These are phyloP conservation scores for Camponotus floridanus DNA, from an alignment of 1,140 invertebrate species.

Conservation along the genomic window DNA sequence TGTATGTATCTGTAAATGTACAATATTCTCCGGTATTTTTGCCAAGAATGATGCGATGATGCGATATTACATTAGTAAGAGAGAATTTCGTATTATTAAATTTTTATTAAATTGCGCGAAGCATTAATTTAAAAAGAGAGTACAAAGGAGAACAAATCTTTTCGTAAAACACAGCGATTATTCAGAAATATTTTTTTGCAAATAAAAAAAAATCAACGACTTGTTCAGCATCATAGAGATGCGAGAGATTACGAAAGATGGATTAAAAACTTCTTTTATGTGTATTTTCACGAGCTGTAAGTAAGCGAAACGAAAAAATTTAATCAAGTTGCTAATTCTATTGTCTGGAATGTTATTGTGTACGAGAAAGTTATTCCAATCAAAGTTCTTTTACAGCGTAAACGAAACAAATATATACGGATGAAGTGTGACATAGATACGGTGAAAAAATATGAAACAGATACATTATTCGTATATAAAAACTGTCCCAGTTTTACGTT, in stretches of 20 bases:
- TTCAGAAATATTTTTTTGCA: background rate
- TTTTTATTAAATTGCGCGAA: background rate
- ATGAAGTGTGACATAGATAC: conserved; percentile 16
- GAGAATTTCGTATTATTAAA: background rate
- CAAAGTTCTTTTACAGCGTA: background rate
- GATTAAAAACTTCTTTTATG: background rate
- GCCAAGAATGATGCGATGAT: background rate
- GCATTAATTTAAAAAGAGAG: background rate
- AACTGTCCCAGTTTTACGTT: conserved; percentile 51
- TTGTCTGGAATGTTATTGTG: conserved; percentile 6
- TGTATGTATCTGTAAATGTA: background rate
- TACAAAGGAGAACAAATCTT: background rate
- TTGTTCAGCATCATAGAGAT: background rate
- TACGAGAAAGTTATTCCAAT: conserved; percentile 28
- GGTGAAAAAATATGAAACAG: conserved; percentile 39
- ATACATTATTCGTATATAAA: conserved; percentile 38
- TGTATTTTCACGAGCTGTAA: conserved; percentile 15
- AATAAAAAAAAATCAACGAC: background rate
- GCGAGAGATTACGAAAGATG: background rate
- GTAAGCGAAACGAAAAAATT: conserved; percentile 37
- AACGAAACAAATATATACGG: conserved; percentile 25
- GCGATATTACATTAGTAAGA: background rate
- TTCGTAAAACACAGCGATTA: conserved; percentile 21
- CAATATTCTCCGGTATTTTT: conserved; percentile 11
- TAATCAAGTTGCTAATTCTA: conserved; percentile 36